Evolutionary conservation across 1,140 invertebrate species (phyloP).

Genomic region (Meloidogyne exigua): DNA sequence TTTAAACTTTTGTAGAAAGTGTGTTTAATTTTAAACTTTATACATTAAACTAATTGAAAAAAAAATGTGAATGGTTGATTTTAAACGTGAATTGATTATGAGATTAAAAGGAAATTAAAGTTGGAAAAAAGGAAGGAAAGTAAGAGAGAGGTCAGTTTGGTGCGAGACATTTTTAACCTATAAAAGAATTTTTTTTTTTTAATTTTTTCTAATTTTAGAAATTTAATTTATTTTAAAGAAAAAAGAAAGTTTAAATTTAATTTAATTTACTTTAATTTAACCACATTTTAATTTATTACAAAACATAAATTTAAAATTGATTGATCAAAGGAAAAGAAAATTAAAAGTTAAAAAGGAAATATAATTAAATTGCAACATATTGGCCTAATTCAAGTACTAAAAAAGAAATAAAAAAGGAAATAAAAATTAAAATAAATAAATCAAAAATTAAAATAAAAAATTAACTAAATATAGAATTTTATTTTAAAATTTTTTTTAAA

Average conservation of each 20-base stretch:
- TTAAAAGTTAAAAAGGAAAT: not conserved
- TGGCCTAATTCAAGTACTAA: too few species aligned
- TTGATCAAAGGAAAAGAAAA: not conserved
- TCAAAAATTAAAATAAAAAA: too few species aligned
- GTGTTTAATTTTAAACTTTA: too few species aligned
- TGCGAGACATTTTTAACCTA: too few species aligned
- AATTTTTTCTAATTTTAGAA: not conserved
- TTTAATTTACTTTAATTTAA: not conserved
- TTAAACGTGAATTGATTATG: not conserved
- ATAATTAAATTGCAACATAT: too few species aligned
- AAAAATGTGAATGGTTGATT: not conserved
- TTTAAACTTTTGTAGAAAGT: not conserved
- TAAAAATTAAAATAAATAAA: too few species aligned
- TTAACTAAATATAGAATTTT: too few species aligned
- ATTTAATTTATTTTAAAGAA: not conserved
- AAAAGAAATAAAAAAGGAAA: too few species aligned
- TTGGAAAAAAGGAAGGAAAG: not conserved
- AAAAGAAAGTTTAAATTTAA: not conserved
- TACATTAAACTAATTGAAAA: too few species aligned
- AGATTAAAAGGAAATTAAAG: not conserved
- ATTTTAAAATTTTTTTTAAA: too few species aligned
- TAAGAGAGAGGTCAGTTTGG: not conserved
- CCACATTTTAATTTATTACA: not conserved
- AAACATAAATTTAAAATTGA: not conserved
- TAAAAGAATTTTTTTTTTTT: not conserved